Evolutionary conservation across 2,888 invertebrate species (phyloP).

Genomic region (Diaperis boleti): DNA sequence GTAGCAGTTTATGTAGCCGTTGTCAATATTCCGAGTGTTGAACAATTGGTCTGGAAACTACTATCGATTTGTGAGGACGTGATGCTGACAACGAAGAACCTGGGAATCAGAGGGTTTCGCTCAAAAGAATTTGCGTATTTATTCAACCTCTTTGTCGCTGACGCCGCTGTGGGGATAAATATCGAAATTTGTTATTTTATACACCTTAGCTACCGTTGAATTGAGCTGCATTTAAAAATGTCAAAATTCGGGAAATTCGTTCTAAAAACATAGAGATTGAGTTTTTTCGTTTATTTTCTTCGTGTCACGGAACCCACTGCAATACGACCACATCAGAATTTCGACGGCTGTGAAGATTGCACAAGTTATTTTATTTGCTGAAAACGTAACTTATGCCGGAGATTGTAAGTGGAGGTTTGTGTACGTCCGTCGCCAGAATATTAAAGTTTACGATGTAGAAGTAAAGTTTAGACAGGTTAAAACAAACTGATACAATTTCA

Average conservation of each 20-base stretch:
- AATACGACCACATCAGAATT: neutral
- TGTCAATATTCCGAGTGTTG: conserved; percentile 21
- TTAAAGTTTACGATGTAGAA: neutral
- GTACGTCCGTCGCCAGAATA: neutral
- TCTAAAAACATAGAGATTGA: too few relatives aligned
- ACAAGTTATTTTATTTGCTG: neutral
- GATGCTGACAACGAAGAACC: conserved; percentile 44
- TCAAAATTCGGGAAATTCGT: too few relatives aligned
- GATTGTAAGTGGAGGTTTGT: neutral
- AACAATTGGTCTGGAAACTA: conserved; percentile 26
- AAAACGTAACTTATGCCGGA: neutral
- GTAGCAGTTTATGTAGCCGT: conserved; percentile 9
- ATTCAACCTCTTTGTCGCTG: conserved; percentile 18
- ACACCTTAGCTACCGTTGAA: too few relatives aligned
- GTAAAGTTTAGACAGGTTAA: neutral
- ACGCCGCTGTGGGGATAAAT: conserved; percentile 1
- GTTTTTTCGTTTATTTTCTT: neutral
- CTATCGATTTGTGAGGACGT: conserved; percentile 46
- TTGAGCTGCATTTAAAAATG: too few relatives aligned
- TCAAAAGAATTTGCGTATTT: conserved; percentile 19
- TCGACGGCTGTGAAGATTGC: neutral
- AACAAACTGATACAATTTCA: too few relatives aligned
- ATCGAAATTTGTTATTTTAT: too few relatives aligned
- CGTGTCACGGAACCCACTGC: neutral
- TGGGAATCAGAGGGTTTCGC: conserved; percentile 36